Evolutionary conservation across 2,113 vertebrate species (phyloP).

Genomic region (Chaetura pelagica): DNA sequence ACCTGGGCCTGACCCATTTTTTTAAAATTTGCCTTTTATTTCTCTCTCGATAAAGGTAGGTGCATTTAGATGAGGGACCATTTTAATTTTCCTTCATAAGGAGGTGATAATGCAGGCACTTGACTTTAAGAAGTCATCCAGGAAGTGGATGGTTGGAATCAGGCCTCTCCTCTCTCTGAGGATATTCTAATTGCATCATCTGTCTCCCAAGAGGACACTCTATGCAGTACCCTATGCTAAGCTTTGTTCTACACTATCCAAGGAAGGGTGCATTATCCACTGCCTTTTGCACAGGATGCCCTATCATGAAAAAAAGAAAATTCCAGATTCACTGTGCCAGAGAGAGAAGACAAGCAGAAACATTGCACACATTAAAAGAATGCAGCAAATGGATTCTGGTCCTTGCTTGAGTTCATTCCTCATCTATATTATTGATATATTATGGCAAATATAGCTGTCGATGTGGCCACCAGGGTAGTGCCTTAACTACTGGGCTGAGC

Average conservation of each 20-base stretch:
- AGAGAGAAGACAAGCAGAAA: background rate
- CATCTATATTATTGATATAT: background rate
- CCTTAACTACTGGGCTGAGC: background rate
- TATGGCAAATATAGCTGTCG: background rate
- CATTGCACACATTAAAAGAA: background rate
- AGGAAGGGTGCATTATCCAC: background rate
- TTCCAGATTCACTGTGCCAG: background rate
- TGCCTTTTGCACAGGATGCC: background rate
- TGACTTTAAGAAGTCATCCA: slow-evolving; percentile 59
- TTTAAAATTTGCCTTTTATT: slow-evolving; percentile 60
- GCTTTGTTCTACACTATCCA: background rate
- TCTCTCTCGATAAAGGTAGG: slow-evolving; percentile 54
- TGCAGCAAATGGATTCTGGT: background rate
- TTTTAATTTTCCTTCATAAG: slow-evolving; percentile 61
- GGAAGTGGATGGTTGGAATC: slow-evolving; percentile 30
- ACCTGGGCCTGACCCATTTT: slow-evolving; percentile 41
- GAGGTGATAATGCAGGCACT: slow-evolving; percentile 58
- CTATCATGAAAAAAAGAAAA: background rate
- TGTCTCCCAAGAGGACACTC: background rate
- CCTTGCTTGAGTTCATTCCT: background rate
- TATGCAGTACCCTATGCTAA: background rate
- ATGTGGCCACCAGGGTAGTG: too few relatives aligned
- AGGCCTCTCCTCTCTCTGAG: slow-evolving; percentile 15
- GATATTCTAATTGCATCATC: slow-evolving; percentile 32
- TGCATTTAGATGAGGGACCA: slow-evolving; percentile 47